Conservation (phyloP, 2,888 invertebrate species). For the Amblyjoppa fuscipennis region DNA sequence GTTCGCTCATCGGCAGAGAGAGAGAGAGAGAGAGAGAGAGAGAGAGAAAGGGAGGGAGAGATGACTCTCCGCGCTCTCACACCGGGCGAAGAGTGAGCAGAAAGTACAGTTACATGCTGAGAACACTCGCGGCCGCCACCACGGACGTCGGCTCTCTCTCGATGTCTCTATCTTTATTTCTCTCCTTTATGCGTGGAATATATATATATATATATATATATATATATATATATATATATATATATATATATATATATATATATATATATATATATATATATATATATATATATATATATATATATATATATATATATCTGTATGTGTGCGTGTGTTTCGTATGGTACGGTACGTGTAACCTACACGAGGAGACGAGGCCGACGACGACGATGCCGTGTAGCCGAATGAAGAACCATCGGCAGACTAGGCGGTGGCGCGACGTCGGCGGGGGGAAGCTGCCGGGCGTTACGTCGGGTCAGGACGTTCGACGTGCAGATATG, state of each 20-base stretch:
- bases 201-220: slow-evolving; percentile 12
- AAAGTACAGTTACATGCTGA: slow-evolving; percentile 71
- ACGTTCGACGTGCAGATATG: slow-evolving; percentile 63
- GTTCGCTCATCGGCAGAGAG: slow-evolving; percentile 61
- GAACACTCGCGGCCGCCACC: slow-evolving; percentile 44
- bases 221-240: background rate
- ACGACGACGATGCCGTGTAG: slow-evolving; percentile 16
- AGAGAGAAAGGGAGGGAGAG: slow-evolving; percentile 9
- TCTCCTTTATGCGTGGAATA: slow-evolving; percentile 20
- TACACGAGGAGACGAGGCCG: background rate
- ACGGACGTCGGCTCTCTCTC: slow-evolving; percentile 40
- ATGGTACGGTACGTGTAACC: slow-evolving; percentile 17
- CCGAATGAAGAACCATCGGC: slow-evolving; percentile 21
- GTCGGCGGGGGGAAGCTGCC: slow-evolving; percentile 41
- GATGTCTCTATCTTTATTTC: slow-evolving; percentile 56
- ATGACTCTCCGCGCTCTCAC: slow-evolving; percentile 26
- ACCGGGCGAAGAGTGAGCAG: slow-evolving; percentile 55
- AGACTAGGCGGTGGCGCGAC: slow-evolving; percentile 26
- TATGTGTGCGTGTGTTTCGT: background rate
- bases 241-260: background rate
- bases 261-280: background rate
- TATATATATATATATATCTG: background rate
- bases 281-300: slow-evolving; percentile 7
- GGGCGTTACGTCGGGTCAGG: slow-evolving; percentile 67
- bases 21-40: background rate